Percentiles rank a stretch among this genome's conserved stretches.
phyloP scores from a whole-genome alignment of 2,797 vertebrate species.

The Sebastolobus altivelis region DNA sequence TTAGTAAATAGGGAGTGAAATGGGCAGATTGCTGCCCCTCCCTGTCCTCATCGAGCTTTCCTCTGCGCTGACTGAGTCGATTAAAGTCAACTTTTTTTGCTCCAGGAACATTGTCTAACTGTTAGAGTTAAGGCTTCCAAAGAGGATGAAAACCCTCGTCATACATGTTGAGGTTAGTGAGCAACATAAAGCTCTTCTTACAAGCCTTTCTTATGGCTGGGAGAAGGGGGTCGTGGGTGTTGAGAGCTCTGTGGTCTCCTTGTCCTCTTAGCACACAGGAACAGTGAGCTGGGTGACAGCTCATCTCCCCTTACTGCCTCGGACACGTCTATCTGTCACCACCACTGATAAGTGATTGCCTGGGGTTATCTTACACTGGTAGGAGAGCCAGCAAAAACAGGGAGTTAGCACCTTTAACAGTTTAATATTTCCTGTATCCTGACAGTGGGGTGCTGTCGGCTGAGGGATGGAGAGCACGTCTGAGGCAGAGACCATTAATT shows the following conservation, averaged over 20 bases:
- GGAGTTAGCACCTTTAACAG: slow-evolving; percentile 82
- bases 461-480: slow-evolving; percentile 14
- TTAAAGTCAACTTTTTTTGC: not conserved
- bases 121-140: not conserved
- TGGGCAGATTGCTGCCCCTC: not conserved
- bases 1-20: not conserved
- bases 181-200: slow-evolving; percentile 12
- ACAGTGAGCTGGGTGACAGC: slow-evolving; percentile 64
- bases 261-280: slow-evolving; percentile 54
- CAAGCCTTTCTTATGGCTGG: slow-evolving; percentile 2
- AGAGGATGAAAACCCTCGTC: not conserved
- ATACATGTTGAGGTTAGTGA: rapidly evolving
- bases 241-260: slow-evolving; percentile 55
- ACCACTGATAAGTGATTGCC: slow-evolving; percentile 83
- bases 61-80: not conserved
- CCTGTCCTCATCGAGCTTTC: not conserved
- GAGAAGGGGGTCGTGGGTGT: slow-evolving; percentile 40
- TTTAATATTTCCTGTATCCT: slow-evolving; percentile 74
- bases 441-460: slow-evolving; percentile 15
- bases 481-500: slow-evolving; percentile 18
- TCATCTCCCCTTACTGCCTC: slow-evolving; percentile 76
- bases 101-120: not conserved
- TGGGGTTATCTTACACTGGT: slow-evolving; percentile 79
- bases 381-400: slow-evolving; percentile 68
- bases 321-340: slow-evolving; percentile 79